Conservation (phyloP, 30 jellyfish, hydroid and myxozoan genomes). For the Hydra vulgaris region DNA sequence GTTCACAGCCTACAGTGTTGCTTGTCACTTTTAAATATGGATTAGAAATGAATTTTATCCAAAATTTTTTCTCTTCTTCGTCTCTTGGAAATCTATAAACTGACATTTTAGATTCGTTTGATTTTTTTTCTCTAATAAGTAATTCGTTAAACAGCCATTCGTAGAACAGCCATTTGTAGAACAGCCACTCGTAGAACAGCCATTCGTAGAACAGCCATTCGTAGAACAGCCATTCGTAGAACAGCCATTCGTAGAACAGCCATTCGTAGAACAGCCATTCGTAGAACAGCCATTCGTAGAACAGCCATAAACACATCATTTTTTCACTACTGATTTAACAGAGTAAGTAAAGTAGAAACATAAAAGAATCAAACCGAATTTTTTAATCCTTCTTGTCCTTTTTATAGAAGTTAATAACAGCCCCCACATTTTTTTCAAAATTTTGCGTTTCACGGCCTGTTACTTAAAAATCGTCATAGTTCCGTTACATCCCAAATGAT, state of each 20-base stretch:
- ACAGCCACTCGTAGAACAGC: background rate
- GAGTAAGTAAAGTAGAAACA: background rate
- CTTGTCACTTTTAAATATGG: background rate
- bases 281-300: too few relatives aligned
- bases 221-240: too few relatives aligned
- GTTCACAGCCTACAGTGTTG: constrained; percentile 2
- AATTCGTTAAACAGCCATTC: background rate
- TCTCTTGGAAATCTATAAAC: too few relatives aligned
- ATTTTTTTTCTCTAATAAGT: background rate
- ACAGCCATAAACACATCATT: background rate
- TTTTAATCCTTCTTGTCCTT: background rate
- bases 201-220: too few relatives aligned
- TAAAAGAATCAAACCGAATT: background rate
- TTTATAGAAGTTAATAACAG: background rate
- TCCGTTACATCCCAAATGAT: too few relatives aligned
- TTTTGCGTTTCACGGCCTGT: background rate
- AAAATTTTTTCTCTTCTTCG: too few relatives aligned
- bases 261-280: background rate
- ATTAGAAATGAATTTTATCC: background rate
- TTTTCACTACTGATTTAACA: background rate
- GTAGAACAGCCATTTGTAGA: too few relatives aligned
- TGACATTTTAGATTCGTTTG: background rate
- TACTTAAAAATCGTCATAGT: background rate
- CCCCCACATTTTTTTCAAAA: background rate
- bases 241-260: too few relatives aligned